Evolutionary conservation across 1,140 invertebrate species (phyloP), one percentile per base, ranked within the genome.

Genomic region (Temnothorax curvispinosus): DNA sequence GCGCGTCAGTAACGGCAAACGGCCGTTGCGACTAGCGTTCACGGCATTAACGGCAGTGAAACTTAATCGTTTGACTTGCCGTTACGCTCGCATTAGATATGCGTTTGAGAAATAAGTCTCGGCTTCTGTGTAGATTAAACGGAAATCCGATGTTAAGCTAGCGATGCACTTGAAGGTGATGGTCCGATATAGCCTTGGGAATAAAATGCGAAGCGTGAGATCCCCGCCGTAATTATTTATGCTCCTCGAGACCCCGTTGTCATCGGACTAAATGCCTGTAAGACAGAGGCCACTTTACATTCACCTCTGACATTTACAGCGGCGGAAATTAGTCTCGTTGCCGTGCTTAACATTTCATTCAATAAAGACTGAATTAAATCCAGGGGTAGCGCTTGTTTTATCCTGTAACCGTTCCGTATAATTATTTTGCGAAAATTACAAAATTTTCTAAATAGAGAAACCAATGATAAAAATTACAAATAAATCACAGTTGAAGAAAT

Each of bases 11-110:
- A 78, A 64, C 52, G 9, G 71, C 27, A 21, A 86, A 80, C 47
- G 75, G 62, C n/a, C 15, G 27, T 21, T 8, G 35, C n/a, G 54
- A 56, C n/a, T 69, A 15, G 77, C 9, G 27, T 27, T 3, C 15
- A 7, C 21, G 7, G 50, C 13, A 4, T 84, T 50, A 60, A 60
- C 56, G 9, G 52, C 11, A 60, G 60, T 74, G 41, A 75, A 60
- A 75, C n/a, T 84, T 84, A 50, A 62, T 84, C 27, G 32, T 84
- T 60, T 21, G 54, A 74, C 35, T 77, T 81, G n/a, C 9, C 47
- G 7, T 69, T 41, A 47, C 13, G 41, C 32, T 21, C 15, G 21
- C 15, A 32, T 47, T 27, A 38, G 13, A 65, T 21, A 27, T 27
- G 35, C 7, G 18, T 56, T 41, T 56, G 50, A 81, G 35, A n/a